phyloP scores from a whole-genome alignment of 2,797 vertebrate species.

The Cheirogaleus major region DNA sequence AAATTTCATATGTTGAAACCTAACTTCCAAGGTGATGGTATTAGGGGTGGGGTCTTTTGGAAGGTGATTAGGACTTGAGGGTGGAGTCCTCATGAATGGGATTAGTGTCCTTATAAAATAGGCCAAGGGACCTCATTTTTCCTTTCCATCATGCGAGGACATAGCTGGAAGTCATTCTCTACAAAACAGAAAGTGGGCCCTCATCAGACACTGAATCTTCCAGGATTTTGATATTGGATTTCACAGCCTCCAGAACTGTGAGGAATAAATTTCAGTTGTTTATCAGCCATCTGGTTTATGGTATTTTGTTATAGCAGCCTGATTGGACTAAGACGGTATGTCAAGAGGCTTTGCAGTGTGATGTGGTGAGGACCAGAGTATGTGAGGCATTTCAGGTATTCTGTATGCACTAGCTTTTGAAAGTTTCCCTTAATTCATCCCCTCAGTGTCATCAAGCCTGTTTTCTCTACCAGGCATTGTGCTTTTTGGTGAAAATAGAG shows the following conservation, averaged over 20 bases:
- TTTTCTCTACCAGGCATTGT: neutral
- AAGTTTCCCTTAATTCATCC: neutral
- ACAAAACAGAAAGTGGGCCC: neutral
- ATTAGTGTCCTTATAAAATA: neutral
- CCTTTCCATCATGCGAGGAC: neutral
- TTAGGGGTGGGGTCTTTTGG: neutral
- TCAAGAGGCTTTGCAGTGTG: neutral
- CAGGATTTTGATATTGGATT: neutral
- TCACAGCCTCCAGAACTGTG: neutral
- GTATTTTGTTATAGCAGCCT: neutral
- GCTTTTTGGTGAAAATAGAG: neutral
- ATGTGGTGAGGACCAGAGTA: neutral
- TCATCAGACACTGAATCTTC: neutral
- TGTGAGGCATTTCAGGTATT: neutral
- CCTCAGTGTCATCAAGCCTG: neutral
- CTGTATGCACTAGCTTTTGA: neutral
- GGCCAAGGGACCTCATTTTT: neutral
- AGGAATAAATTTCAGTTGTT: neutral
- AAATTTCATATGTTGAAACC: neutral
- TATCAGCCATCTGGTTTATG: neutral
- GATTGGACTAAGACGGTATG: neutral
- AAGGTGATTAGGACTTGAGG: neutral
- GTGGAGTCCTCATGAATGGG: neutral
- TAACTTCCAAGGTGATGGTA: neutral
- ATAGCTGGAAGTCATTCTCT: neutral